Evolutionary conservation across 2,113 vertebrate species (phyloP).

Genomic region (Phainopepla nitens): DNA sequence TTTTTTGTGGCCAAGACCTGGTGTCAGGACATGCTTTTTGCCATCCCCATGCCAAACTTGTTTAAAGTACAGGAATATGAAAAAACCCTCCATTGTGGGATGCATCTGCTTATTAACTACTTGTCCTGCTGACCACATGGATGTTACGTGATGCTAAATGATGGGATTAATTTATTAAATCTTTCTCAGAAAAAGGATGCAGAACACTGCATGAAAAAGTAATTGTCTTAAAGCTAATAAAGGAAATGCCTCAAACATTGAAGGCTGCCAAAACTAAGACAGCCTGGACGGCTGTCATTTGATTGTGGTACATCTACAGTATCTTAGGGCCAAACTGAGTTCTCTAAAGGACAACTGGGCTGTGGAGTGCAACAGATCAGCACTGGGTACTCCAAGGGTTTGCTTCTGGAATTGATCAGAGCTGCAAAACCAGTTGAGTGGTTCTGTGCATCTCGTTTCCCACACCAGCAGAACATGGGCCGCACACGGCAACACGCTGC

Average conservation of each 20-base stretch:
- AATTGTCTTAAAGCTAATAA: neutral
- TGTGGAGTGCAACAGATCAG: neutral
- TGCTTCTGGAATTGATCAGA: neutral
- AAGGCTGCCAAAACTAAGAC: neutral
- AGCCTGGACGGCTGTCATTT: neutral
- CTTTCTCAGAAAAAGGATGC: neutral
- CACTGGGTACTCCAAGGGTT: neutral
- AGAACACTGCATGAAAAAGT: neutral
- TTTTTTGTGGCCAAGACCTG: neutral
- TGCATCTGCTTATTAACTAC: neutral
- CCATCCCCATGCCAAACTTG: neutral
- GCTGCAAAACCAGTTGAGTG: neutral
- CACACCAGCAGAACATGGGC: neutral
- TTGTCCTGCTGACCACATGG: neutral
- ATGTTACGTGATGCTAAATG: neutral
- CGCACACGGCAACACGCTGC: rapidly evolving
- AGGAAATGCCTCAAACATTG: neutral
- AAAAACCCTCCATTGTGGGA: rapidly evolving
- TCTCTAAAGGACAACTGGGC: neutral
- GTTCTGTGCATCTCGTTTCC: neutral
- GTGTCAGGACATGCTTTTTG: neutral
- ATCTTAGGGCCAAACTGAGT: neutral
- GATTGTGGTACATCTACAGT: neutral
- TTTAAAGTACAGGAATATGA: neutral
- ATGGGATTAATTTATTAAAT: neutral